Base-by-base conservation (phyloP, 2,888 invertebrate species). In the Macrophya alboannulata region DNA sequence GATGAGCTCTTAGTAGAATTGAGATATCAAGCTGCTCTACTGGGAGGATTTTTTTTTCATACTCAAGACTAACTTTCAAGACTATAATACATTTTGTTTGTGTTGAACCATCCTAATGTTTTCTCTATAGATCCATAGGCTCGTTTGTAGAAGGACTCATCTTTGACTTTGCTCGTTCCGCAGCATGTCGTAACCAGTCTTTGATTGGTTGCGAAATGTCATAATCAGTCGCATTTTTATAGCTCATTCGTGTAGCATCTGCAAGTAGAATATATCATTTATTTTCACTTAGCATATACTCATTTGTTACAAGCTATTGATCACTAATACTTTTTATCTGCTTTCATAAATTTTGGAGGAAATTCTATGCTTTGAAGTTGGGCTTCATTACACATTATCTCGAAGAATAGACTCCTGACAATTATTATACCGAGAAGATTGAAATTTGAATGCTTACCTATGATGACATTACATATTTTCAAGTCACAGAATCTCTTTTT, bases 391-490 rank as follows among this genome's bases (percentile, higher is more conserved):
- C 25, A 21, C 25, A 25, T 62, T 31, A 62, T 31, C 25, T 25
- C 25, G 4, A 62, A 10, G 17, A 62, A 62, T 25, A 62, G 31
- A 62, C 25, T 62, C 25, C 6, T 4, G 10, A 17, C 2, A 62
- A 62, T 62, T 8, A 5, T 62, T 9, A 31, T 0, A 62, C n/a
- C n/a, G n/a, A 21, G 6, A 62, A n/a, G n/a, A n/a, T n/a, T n/a
- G n/a, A n/a, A 71, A 48, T 48, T 48, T 10, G 25, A 25, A 48
- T 76, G 43, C 76, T 76, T 21, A 76, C 48, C 76, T 17, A 48
- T 15, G 48, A 76, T 76, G 17, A 45, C 48, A 25, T 76, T 48
- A 10, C 21, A 48, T 9, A 76, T 4, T n/a, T 4, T 76, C 48
- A 76, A 25, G 76, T 76, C 76, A 5, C 21, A 25, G 15, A 76